Conservation (phyloP, 2,113 vertebrate genomes). For the Phocoena phocoena region DNA sequence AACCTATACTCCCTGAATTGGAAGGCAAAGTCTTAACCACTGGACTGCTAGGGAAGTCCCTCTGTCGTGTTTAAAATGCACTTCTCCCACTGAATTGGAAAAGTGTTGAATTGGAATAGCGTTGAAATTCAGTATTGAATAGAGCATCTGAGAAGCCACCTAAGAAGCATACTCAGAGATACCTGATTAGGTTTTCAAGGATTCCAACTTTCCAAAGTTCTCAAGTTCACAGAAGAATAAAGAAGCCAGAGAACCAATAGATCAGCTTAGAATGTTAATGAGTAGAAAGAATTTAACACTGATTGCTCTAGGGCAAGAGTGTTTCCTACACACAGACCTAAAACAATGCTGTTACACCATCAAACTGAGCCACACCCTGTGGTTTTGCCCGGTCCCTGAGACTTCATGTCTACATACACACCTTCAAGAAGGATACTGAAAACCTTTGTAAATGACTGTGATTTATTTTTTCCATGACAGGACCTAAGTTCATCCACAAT, state of each 20-base stretch:
- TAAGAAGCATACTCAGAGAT: background rate
- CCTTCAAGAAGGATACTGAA: background rate
- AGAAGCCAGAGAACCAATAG: background rate
- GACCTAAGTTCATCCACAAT: background rate
- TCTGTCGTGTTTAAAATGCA: background rate
- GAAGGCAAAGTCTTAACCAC: no score
- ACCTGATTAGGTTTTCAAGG: background rate
- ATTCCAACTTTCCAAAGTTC: background rate
- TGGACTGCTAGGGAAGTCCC: no score
- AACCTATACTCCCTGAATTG: no score
- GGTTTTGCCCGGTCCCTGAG: background rate
- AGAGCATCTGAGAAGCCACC: background rate
- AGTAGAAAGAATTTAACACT: background rate
- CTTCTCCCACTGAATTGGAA: background rate
- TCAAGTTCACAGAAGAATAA: background rate
- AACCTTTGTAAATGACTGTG: background rate
- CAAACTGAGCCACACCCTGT: background rate
- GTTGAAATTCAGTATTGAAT: background rate
- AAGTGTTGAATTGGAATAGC: background rate
- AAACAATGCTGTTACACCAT: rapidly evolving
- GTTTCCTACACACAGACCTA: background rate
- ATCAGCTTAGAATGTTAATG: background rate
- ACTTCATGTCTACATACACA: background rate
- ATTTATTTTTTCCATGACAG: background rate
- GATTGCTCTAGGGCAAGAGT: background rate